Conservation (phyloP, 1,140 invertebrate genomes). For the Hyphantria cunea region DNA sequence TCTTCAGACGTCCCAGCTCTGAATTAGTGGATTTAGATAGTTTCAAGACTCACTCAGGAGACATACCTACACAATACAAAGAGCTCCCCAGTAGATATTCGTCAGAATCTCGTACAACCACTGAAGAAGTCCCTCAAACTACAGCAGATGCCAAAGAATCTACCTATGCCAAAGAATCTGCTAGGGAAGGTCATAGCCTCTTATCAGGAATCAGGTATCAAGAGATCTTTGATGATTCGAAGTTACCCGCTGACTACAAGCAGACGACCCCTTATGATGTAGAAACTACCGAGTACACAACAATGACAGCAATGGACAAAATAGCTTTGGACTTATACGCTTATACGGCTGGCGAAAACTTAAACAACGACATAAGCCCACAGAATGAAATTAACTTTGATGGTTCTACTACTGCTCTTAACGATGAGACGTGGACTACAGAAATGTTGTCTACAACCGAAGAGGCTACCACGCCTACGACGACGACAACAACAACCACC, state of each 20-base stretch:
- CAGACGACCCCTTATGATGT: slow-evolving; percentile 75
- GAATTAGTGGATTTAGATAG: slow-evolving; percentile 90
- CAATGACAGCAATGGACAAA: slow-evolving; percentile 88
- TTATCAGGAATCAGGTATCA: slow-evolving; percentile 54
- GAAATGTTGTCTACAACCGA: slow-evolving; percentile 82
- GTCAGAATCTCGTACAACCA: slow-evolving; percentile 65
- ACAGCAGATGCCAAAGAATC: slow-evolving; percentile 42
- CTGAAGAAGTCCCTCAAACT: slow-evolving; percentile 50
- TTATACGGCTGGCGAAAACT: slow-evolving; percentile 88
- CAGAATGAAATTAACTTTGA: slow-evolving; percentile 73
- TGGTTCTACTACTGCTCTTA: slow-evolving; percentile 63
- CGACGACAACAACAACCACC: slow-evolving; percentile 83
- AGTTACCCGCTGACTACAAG: slow-evolving; percentile 68
- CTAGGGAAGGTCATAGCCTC: slow-evolving; percentile 60
- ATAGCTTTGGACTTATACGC: slow-evolving; percentile 91
- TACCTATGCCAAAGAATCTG: slow-evolving; percentile 51
- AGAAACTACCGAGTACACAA: slow-evolving; percentile 84
- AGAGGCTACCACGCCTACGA: slow-evolving; percentile 82
- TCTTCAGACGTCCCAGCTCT: slow-evolving; percentile 85
- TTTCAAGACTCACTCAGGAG: slow-evolving; percentile 87
- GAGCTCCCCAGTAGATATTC: slow-evolving; percentile 70
- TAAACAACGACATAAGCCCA: slow-evolving; percentile 84
- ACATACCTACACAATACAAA: slow-evolving; percentile 74
- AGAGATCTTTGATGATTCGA: slow-evolving; percentile 67
- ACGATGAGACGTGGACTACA: slow-evolving; percentile 67